Conservation (phyloP, 2,888 invertebrate genomes). For the Hirtodrosophila cameraria region DNA sequence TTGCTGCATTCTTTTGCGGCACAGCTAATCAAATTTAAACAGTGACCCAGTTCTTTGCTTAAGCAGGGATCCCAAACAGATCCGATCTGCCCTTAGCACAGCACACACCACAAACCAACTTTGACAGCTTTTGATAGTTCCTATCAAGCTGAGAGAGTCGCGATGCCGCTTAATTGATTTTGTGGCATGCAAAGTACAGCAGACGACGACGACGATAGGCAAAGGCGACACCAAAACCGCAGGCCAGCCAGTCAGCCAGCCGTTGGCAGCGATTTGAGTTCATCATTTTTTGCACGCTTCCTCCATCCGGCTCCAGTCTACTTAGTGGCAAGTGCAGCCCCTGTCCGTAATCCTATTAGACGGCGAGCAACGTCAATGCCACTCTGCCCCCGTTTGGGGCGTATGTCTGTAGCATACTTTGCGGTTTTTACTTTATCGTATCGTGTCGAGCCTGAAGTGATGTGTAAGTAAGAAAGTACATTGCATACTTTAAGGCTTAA, state of each 20-base stretch:
- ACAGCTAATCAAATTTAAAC: slow-evolving; percentile 57
- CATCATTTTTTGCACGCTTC: slow-evolving; percentile 37
- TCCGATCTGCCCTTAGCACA: not conserved
- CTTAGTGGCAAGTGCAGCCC: slow-evolving; percentile 53
- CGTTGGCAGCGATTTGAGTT: slow-evolving; percentile 55
- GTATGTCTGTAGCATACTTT: slow-evolving; percentile 51
- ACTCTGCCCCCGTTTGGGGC: not conserved
- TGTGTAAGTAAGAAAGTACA: slow-evolving; percentile 32
- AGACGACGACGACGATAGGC: slow-evolving; percentile 33
- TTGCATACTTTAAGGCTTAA: slow-evolving; percentile 43
- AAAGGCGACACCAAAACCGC: slow-evolving; percentile 52
- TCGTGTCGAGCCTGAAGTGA: slow-evolving; percentile 15
- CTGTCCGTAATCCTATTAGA: slow-evolving; percentile 70
- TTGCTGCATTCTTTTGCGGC: slow-evolving; percentile 24
- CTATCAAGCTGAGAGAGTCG: slow-evolving; percentile 19
- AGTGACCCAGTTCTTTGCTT: slow-evolving; percentile 50
- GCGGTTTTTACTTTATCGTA: slow-evolving; percentile 58
- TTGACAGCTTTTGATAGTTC: slow-evolving; percentile 59
- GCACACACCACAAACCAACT: slow-evolving; percentile 47
- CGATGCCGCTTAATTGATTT: slow-evolving; percentile 71
- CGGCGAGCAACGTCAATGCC: slow-evolving; percentile 18
- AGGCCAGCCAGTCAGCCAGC: slow-evolving; percentile 46
- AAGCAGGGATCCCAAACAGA: not conserved
- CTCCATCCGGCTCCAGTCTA: slow-evolving; percentile 20
- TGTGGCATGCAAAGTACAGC: slow-evolving; percentile 63